Conservation (phyloP, 2,797 vertebrate species). For the Acanthurus lineatus region DNA sequence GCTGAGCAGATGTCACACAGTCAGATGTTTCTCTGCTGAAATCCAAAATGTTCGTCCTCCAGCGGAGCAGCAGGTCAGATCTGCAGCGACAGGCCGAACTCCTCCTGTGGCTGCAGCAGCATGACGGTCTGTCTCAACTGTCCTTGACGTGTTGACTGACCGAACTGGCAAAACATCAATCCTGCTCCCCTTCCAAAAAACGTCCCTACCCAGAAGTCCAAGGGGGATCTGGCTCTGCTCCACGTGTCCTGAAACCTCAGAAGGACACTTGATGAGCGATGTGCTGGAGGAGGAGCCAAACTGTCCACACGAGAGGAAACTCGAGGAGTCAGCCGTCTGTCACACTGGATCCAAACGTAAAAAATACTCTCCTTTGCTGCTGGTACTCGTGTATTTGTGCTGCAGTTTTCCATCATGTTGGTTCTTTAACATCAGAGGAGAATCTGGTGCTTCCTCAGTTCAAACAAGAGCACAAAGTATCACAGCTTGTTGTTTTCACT, state of each 20-base stretch:
- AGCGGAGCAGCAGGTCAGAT: conserved; percentile 24
- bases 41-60: not conserved
- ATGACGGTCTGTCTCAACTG: conserved; percentile 19
- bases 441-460: too few species aligned
- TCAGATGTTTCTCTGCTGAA: not conserved
- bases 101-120: not conserved
- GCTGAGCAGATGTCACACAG: not conserved
- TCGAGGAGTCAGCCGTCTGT: too few species aligned
- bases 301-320: too few species aligned
- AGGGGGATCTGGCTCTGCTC: conserved; percentile 14
- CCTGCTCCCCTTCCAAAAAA: conserved; percentile 11
- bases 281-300: not conserved
- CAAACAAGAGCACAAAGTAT: too few species aligned
- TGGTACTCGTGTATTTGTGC: not conserved
- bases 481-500: not conserved
- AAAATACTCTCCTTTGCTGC: too few species aligned
- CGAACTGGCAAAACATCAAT: conserved; percentile 46
- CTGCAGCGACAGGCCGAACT: conserved; percentile 2
- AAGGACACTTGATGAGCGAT: conserved; percentile 9
- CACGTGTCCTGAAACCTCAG: conserved; percentile 12
- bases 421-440: not conserved
- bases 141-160: conserved; percentile 44
- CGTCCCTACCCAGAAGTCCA: conserved; percentile 3
- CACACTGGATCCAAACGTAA: too few species aligned
- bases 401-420: not conserved